Evolutionary conservation across 2,113 vertebrate genomes (phyloP), one percentile per base, ranked within the genome.

Genomic region (Cariama cristata): DNA sequence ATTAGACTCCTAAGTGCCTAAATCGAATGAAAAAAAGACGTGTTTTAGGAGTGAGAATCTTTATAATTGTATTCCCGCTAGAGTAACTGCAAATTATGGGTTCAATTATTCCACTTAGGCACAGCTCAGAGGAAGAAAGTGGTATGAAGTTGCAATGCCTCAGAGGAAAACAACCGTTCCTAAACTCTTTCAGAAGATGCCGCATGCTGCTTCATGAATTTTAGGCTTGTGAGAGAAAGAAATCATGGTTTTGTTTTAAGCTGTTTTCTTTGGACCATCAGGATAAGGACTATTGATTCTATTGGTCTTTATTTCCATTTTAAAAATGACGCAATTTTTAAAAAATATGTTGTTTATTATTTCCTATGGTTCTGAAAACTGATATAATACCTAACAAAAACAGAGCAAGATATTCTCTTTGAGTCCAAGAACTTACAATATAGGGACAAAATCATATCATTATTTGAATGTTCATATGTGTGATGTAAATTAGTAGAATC

Each of bases 21-120:
- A 97, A 95, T 95, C 96, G 96, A 93, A 97, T 97, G 95, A 97
- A 97, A 97, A 97, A 96, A 96, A 95, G 82, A 90, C 0, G 52
- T 94, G 82, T 90, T 97, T 97, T 95, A 97, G 86, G 86, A 96
- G 86, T 94, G 94, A 95, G 95, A 96, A 93, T 97, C 95, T 97
- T 95, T 97, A 94, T 97, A 97, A 97, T 96, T 91, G 79, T 93
- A 97, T 97, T 97, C 97, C 88, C 72, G 3, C 94, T 97, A 95
- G 95, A 95, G 88, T 97, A 96, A 97, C 97, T 94, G 94, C 96
- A 94, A 96, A 97, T 97, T 95, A 96, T 97, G 90, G 92, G 85
- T 96, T 97, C 96, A 96, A 96, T 97, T 96, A 94, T 95, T 79
- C 86, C 79, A 96, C 79, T 97, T 97, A 97, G 90, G 88, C 79